Evolutionary conservation across 2,888 invertebrate genomes (phyloP), one percentile per base, ranked within the genome.

Genomic region (Panopea generosa): DNA sequence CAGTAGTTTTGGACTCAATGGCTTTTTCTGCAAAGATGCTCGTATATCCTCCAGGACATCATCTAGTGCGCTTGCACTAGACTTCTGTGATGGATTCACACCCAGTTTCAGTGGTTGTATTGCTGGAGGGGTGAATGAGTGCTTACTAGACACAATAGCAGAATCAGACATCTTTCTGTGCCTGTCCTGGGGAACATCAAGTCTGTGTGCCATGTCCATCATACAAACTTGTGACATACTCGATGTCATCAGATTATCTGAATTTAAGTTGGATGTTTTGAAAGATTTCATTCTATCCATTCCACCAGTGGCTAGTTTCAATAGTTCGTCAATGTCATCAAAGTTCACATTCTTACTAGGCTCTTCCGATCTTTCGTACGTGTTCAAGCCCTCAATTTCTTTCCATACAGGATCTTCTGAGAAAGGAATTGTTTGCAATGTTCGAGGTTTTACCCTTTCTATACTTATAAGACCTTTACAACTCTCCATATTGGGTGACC

Each of bases 351-450:
- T 60, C 18, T 66, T 74, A 3, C 49, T 20, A n/a, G 57, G 52
- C 0, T 60, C 66, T 16, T 74, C 73, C 22, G 75, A 57, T 45
- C 77, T 77, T 22, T 89, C 88, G 69, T 88, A 88, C n/a, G 80
- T 85, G 7, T 89, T 87, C 78, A 90, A 84, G 57, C 86, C 86
- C 57, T 88, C 89, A 11, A 90, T 89, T 70, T 89, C 87, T 67
- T 89, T 89, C 90, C 90, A 90, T 27, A 90, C 86, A 4, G 89
- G 90, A 50, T 90, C 90, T 53, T 90, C 89, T 9, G 89, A 87
- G 67, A 89, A 87, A 2, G 89, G 90, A 24, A 89, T 89, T n/a
- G 90, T 89, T 62, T 90, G 88, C 59, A 90, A 66, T 3, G 90
- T 90, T 43, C 90, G 76, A 9, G 90, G 88, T 59, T 86, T 89